A percentile compares a stretch with the other conserved stretches of the same genome.
Conservation (phyloP, 92 coral and sea anemone genomes). For the Epizoanthus stellaris region DNA sequence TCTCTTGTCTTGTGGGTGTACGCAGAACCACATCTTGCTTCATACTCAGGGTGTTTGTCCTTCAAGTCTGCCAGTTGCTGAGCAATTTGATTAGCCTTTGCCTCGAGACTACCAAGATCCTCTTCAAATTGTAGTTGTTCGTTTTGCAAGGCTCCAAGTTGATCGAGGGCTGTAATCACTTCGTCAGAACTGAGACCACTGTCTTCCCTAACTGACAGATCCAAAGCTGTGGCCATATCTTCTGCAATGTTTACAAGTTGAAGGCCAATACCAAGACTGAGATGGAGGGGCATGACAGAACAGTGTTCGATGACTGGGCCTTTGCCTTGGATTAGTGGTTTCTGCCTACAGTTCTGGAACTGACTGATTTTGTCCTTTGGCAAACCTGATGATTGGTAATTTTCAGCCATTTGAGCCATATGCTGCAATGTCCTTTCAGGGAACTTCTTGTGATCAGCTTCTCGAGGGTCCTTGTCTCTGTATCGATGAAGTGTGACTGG, state of each 20-base stretch:
- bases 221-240: constrained; percentile 6
- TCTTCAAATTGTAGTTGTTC: neutral
- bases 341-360: neutral
- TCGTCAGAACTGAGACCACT: neutral
- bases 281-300: neutral
- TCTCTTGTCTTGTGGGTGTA: constrained; percentile 2
- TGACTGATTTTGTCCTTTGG: neutral
- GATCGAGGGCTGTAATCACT: neutral
- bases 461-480: too few species aligned
- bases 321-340: neutral
- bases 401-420: neutral
- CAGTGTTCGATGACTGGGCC: neutral
- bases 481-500: too few species aligned
- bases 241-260: constrained; percentile 10
- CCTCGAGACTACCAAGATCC: too few species aligned
- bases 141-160: neutral
- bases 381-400: neutral
- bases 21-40: neutral
- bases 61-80: neutral
- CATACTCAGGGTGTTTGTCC: neutral
- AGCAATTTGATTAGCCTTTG: too few species aligned
- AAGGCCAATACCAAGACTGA: neutral
- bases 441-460: too few species aligned
- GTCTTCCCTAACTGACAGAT: neutral
- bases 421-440: too few species aligned